Evolutionary conservation across 37 sponge, comb jelly and placozoan genomes (phyloP).

Genomic region (Oopsacas minuta): DNA sequence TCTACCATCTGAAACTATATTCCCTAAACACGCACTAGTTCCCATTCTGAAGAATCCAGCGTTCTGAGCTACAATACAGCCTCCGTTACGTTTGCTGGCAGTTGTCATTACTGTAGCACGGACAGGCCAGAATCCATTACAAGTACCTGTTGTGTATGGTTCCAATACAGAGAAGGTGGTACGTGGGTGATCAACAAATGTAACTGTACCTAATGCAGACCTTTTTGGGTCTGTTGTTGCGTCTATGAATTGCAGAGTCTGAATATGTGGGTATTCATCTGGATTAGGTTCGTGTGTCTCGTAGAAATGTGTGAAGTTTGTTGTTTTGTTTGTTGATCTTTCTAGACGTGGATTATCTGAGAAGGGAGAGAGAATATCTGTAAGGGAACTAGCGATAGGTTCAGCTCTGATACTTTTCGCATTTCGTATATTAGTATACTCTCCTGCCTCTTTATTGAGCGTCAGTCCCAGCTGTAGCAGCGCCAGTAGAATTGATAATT

Average conservation of each 20-base stretch:
- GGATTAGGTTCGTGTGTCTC: background rate
- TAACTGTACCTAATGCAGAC: conserved; percentile 46
- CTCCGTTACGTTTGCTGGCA: background rate
- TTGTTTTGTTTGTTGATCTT: background rate
- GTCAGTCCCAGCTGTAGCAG: background rate
- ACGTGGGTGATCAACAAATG: conserved; percentile 49
- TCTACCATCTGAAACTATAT: conserved; percentile 55
- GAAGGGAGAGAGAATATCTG: conserved; percentile 24
- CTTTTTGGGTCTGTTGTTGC: background rate
- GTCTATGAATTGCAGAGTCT: conserved; percentile 15
- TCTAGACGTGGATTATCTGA: background rate
- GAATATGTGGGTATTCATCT: background rate
- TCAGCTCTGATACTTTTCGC: too few relatives aligned
- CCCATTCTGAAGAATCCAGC: conserved; percentile 54
- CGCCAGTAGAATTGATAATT: background rate
- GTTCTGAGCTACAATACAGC: conserved; percentile 61
- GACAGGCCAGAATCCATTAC: conserved; percentile 21
- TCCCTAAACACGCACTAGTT: conserved; percentile 58
- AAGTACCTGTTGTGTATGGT: conserved; percentile 38
- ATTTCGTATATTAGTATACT: too few relatives aligned
- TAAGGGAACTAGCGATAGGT: background rate
- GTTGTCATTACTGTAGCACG: conserved; percentile 48
- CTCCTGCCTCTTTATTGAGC: background rate
- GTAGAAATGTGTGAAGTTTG: conserved; percentile 17
- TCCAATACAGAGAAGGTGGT: conserved; percentile 72